These are phyloP conservation scores for Gallinago media DNA, from an alignment of 2,113 vertebrate species.

Conservation along the genomic window DNA sequence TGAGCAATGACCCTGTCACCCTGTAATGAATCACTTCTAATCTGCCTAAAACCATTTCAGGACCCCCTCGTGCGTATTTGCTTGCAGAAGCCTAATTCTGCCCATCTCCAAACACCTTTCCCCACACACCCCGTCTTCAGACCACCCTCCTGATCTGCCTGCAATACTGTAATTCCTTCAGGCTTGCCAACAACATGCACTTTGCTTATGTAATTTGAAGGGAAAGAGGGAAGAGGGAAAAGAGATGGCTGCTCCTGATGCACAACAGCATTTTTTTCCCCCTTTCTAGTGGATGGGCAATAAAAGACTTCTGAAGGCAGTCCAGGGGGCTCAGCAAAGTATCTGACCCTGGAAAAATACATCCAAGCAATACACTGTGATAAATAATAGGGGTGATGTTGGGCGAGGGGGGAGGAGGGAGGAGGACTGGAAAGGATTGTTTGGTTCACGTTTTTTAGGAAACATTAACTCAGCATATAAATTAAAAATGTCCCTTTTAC, in stretches of 20 bases:
- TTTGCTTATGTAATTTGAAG: constrained; percentile 57
- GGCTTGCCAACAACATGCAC: neutral
- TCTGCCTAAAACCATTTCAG: constrained; percentile 10
- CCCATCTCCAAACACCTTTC: neutral
- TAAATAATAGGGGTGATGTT: neutral
- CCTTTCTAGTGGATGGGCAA: constrained; percentile 16
- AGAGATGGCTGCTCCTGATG: neutral
- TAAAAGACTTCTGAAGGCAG: constrained; percentile 42
- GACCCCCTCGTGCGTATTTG: neutral
- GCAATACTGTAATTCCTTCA: neutral
- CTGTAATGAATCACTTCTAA: constrained; percentile 24
- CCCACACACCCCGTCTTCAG: neutral
- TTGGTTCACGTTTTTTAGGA: neutral
- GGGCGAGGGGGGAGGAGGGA: rapidly evolving
- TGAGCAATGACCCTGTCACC: neutral
- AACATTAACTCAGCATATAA: neutral
- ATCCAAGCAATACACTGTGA: neutral
- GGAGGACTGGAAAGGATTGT: neutral
- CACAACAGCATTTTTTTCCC: neutral
- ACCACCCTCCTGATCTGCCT: neutral
- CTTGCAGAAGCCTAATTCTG: neutral
- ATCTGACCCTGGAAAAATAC: constrained; percentile 23
- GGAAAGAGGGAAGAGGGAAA: neutral
- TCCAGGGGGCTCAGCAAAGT: neutral
- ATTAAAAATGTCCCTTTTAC: neutral